Base-by-base conservation (phyloP, 2,113 vertebrate genomes). In the Pelobates fuscus region DNA sequence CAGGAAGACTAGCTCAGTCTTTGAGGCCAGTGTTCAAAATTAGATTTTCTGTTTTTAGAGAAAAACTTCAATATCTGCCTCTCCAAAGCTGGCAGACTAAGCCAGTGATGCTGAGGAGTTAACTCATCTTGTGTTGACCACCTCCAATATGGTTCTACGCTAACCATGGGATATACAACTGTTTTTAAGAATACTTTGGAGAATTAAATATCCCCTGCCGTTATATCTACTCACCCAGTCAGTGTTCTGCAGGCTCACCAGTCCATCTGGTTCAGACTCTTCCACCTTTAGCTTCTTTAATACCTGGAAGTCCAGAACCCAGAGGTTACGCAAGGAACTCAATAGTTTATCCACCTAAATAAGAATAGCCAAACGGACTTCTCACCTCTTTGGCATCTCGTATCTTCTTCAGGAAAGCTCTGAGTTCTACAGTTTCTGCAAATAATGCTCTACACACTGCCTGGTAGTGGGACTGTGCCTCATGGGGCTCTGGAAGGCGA, bases 371-470 rank as follows among this genome's bases (percentile, higher is more conserved):
- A 81, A 57, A 27, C 6, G 0, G 14, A 1, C 5, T 0, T 0
- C 88, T 77, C 73, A 96, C 97, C 94, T 97, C 91, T 81, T 98
- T 98, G 75, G 95, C 93, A 0, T 98, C 94, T 0, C 84, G 89
- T 79, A 98, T 95, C 79, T 91, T 94, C 84, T 86, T 83, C 0
- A 98, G 93, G 85, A 98, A 98, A 49, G 95, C 96, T 78, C 92
- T 94, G 77, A 98, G 92, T 86, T 98, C 97, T 83, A 96, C 83
- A 0, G 96, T 98, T 87, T 98, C 95, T 0, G 96, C 87, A 1
- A 96, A 94, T 54, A 98, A 94, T 0, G 97, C 96, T 0, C 95
- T 88, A 83, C 97, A 98, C 5, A 98, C 97, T 0, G 95, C 95
- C 87, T 96, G 96, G 88, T 98, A 98, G 80, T 98, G 97, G 0